phyloP scores from a whole-genome alignment of 2,797 vertebrate species.

The Rhinella marina region DNA sequence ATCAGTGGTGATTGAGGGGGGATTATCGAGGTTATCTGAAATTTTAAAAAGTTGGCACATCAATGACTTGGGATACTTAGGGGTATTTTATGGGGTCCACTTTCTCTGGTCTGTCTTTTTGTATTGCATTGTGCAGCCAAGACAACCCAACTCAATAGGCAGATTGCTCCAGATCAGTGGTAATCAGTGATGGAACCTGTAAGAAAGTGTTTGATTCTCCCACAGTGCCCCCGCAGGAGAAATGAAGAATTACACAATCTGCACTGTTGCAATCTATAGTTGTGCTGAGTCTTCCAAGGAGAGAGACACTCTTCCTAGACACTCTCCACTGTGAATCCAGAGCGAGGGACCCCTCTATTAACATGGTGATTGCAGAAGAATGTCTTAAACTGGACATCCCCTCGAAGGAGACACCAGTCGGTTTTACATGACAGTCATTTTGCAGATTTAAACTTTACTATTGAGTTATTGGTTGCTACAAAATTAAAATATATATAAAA shows the following conservation, averaged over 20 bases:
- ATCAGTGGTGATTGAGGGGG: not conserved
- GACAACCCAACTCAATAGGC: not conserved
- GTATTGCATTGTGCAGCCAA: too few relatives aligned
- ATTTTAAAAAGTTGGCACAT: too few relatives aligned
- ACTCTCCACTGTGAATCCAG: too few relatives aligned
- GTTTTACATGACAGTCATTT: not conserved
- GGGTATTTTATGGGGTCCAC: too few relatives aligned
- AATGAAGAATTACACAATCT: not conserved
- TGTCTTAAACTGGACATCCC: too few relatives aligned
- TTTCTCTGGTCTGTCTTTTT: too few relatives aligned
- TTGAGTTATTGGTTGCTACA: not conserved
- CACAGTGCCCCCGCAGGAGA: not conserved
- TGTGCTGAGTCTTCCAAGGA: not conserved
- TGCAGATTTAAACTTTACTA: not conserved
- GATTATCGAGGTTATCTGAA: too few relatives aligned
- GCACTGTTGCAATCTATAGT: not conserved
- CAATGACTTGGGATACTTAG: too few relatives aligned
- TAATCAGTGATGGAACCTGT: not conserved
- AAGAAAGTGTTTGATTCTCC: not conserved
- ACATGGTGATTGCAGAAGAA: too few relatives aligned
- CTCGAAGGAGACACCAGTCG: too few relatives aligned
- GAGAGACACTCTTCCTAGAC: not conserved
- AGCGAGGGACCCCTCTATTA: too few relatives aligned
- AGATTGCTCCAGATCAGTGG: not conserved
- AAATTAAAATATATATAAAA: not conserved